Conservation (phyloP, 2,888 invertebrate species). For the Micropterix aruncella region DNA sequence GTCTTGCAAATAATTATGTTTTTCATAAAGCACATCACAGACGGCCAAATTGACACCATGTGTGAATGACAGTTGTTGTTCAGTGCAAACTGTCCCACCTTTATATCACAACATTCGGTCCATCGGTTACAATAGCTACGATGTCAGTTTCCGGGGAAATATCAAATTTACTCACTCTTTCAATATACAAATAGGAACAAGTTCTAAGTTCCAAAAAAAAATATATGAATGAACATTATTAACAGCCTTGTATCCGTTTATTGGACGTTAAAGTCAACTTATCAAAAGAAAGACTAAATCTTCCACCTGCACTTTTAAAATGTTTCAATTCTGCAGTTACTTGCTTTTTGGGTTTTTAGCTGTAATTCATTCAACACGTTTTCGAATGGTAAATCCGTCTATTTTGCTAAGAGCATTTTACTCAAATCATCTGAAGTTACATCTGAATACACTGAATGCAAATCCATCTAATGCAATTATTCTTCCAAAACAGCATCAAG, state of each 20-base stretch:
- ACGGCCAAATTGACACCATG: conserved; percentile 6
- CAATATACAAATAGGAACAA: conserved; percentile 5
- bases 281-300: conserved; percentile 2
- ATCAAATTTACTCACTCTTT: conserved; percentile 1
- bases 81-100: conserved; percentile 1
- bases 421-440: no score
- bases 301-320: conserved; percentile 2
- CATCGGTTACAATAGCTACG: background rate
- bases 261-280: conserved; percentile 5
- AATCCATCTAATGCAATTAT: no score
- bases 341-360: conserved; percentile 1
- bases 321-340: conserved; percentile 2
- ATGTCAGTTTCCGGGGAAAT: no score
- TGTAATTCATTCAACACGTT: background rate
- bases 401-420: conserved; percentile 4
- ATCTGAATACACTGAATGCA: no score
- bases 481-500: no score
- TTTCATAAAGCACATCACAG: conserved; percentile 6
- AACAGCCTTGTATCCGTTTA: conserved; percentile 5
- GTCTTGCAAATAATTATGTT: no score
- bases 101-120: conserved; percentile 4
- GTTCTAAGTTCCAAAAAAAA: conserved; percentile 4
- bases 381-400: conserved; percentile 4
- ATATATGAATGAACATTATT: conserved; percentile 7
- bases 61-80: conserved; percentile 6